phyloP scores from a whole-genome alignment of 2,797 vertebrate genomes.

The Poliocrania exsul region DNA sequence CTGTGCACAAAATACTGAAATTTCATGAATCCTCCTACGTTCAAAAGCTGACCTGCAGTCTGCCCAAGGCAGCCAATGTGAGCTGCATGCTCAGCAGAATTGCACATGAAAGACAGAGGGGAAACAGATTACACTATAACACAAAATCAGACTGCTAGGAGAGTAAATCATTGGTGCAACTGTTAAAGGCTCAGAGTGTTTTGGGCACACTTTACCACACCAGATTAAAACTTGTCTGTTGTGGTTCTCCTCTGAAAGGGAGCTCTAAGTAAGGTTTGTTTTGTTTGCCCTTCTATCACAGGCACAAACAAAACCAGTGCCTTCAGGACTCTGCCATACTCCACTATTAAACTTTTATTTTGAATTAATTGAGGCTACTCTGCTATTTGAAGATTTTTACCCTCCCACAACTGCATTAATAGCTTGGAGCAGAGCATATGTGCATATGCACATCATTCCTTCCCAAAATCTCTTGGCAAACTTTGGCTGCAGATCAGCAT shows the following conservation, averaged over 20 bases:
- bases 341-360: neutral
- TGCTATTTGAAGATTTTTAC: neutral
- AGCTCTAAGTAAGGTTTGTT: accelerated
- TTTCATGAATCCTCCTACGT: constrained; percentile 34
- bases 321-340: neutral
- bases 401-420: neutral
- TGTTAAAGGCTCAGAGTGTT: neutral
- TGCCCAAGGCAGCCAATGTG: neutral
- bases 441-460: neutral
- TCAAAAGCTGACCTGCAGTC: constrained; percentile 49
- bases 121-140: constrained; percentile 11
- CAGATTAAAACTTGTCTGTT: neutral
- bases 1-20: constrained; percentile 41
- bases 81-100: constrained; percentile 44
- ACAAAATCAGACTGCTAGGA: constrained; percentile 22
- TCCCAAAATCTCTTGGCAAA: neutral
- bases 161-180: constrained; percentile 12
- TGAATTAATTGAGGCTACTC: neutral
- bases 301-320: accelerated
- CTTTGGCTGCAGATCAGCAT: neutral
- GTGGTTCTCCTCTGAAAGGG: neutral
- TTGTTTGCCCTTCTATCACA: neutral
- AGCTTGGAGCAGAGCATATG: neutral
- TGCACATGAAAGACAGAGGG: constrained; percentile 17
- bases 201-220: neutral